phyloP scores from a whole-genome alignment of 2,797 vertebrate species.

The Cossypha heuglini region DNA sequence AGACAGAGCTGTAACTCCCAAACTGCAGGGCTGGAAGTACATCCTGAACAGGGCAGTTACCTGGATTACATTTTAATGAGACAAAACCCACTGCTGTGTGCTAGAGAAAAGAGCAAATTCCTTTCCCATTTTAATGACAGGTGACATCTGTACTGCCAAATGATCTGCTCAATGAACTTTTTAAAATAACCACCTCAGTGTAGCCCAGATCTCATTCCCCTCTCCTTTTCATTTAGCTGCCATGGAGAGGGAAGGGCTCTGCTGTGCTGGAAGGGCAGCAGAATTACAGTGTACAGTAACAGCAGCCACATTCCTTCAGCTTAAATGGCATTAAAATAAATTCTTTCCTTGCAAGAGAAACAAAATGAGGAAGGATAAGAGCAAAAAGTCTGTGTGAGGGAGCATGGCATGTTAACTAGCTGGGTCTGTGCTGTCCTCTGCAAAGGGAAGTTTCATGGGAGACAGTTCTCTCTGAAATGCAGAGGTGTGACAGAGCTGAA shows the following conservation, averaged over 20 bases:
- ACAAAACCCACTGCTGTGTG: background rate
- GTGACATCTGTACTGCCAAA: background rate
- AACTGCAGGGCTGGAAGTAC: background rate
- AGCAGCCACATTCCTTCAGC: background rate
- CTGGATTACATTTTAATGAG: background rate
- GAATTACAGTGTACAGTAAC: background rate
- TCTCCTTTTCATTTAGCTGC: background rate
- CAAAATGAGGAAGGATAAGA: background rate
- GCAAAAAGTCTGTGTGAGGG: background rate
- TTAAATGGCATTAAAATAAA: conserved; percentile 8
- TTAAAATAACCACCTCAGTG: background rate
- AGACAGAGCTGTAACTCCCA: background rate
- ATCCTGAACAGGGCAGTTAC: background rate
- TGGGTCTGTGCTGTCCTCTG: background rate
- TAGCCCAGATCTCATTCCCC: background rate
- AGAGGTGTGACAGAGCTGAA: background rate
- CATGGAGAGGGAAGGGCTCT: background rate
- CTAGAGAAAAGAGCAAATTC: background rate
- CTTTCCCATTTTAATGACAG: background rate
- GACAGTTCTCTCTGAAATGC: background rate
- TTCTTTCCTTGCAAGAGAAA: background rate
- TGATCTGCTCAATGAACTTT: background rate
- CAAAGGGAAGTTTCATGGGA: background rate
- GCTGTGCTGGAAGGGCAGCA: background rate
- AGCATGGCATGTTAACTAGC: background rate